A percentile compares a stretch with the other conserved stretches of the same genome.
These are phyloP conservation scores for Melinopterus prodromus DNA, from an alignment of 2,888 invertebrate species.

Conservation along the genomic window DNA sequence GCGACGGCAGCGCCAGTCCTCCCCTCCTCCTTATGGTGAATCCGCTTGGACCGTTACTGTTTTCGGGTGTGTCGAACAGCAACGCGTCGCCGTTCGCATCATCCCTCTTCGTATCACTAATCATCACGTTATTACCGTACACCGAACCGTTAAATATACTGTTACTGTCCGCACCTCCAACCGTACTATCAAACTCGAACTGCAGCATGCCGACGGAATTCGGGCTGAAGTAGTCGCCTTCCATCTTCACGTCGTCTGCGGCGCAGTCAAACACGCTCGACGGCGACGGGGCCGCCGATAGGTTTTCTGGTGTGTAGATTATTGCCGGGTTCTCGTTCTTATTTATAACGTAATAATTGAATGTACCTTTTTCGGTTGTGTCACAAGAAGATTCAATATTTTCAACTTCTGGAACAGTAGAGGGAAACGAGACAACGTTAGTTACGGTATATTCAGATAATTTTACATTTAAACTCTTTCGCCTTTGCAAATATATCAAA, in stretches of 20 bases:
- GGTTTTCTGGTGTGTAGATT: slow-evolving; percentile 5
- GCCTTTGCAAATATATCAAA: no score
- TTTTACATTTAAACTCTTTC: no score
- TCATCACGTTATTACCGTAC: slow-evolving; percentile 22
- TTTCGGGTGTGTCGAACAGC: slow-evolving; percentile 40
- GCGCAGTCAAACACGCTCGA: slow-evolving; percentile 10
- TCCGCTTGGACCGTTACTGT: slow-evolving; percentile 33
- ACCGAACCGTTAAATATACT: slow-evolving; percentile 21
- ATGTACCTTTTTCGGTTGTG: slow-evolving; percentile 9
- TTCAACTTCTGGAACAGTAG: slow-evolving; percentile 10
- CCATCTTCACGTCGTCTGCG: slow-evolving; percentile 22
- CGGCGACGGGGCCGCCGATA: slow-evolving; percentile 28
- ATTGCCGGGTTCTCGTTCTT: slow-evolving; percentile 14
- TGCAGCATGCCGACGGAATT: slow-evolving; percentile 6
- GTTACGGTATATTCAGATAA: not conserved
- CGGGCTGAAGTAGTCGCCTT: slow-evolving; percentile 18
- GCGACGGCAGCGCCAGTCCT: slow-evolving; percentile 1
- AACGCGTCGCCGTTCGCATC: slow-evolving; percentile 26
- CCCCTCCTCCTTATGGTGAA: not conserved
- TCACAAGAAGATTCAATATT: slow-evolving; percentile 27
- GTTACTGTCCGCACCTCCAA: slow-evolving; percentile 9
- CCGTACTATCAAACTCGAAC: not conserved
- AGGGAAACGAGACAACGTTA: not conserved
- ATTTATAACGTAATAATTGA: slow-evolving; percentile 24
- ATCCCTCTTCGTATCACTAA: slow-evolving; percentile 9